A percentile compares a stretch with the other conserved stretches of the same genome.
phyloP scores from a whole-genome alignment of 2,113 vertebrate genomes.

The Hystrix cristata region DNA sequence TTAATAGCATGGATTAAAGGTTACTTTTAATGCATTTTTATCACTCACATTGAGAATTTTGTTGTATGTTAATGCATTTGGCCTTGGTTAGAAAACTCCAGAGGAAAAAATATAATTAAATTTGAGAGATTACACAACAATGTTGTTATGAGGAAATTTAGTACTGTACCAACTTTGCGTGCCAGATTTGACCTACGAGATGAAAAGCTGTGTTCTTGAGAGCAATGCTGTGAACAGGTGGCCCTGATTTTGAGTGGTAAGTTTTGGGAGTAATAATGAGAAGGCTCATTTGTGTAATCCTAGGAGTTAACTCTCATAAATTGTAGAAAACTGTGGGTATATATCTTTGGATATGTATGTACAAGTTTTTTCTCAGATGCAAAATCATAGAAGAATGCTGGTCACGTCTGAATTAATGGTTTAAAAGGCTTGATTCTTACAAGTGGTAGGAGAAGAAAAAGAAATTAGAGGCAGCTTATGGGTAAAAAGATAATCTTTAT shows the following conservation, averaged over 20 bases:
- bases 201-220: slow-evolving; percentile 55
- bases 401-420: slow-evolving; percentile 24
- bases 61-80: slow-evolving; percentile 82
- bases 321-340: slow-evolving; percentile 20
- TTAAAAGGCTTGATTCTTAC: slow-evolving; percentile 44
- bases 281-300: neutral
- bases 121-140: slow-evolving; percentile 72
- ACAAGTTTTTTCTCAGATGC: neutral
- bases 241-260: slow-evolving; percentile 54
- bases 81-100: slow-evolving; percentile 56
- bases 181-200: slow-evolving; percentile 67
- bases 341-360: slow-evolving; percentile 30
- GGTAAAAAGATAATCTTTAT: neutral
- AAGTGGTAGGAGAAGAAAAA: neutral
- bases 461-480: slow-evolving; percentile 8
- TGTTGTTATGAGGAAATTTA: slow-evolving; percentile 73
- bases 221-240: slow-evolving; percentile 65
- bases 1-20: slow-evolving; percentile 74
- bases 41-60: slow-evolving; percentile 65
- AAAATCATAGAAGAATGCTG: neutral
- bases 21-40: slow-evolving; percentile 78
- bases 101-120: slow-evolving; percentile 68
- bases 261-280: neutral
- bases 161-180: slow-evolving; percentile 34
- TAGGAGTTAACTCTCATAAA: neutral